Evolutionary conservation across 2,113 vertebrate genomes (phyloP), one percentile per base, ranked within the genome.

Genomic region (Oreamnos americanus): DNA sequence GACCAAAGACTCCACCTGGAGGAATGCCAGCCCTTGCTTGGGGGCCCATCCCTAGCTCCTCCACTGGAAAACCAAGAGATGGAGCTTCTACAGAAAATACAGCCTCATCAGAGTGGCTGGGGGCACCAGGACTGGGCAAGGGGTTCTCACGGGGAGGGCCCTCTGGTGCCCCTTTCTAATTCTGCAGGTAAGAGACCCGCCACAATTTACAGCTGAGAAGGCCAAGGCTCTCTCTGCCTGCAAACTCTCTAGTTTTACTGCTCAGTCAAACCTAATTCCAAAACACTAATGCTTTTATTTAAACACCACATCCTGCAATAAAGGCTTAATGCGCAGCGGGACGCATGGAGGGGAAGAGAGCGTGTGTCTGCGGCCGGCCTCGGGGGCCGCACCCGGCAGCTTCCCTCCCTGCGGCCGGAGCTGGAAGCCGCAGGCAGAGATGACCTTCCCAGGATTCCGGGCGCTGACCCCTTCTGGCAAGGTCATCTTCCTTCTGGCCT

Each of bases 251-350:
- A 9, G 17, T 91, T 95, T 95, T 91, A 90, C 97, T 71, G 86
- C 76, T 96, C 0, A 0, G 85, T n/a, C 97, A 98, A 95, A 97
- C 86, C 90, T 85, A 5, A 0, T 86, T 96, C 96, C 96, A 93
- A 96, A 96, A 79, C 94, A 87, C 47, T 87, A 57, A 55, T 95
- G 97, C 85, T 79, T 62, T 30, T 60, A 89, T 57, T 95, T 90
- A 95, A 96, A 79, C 90, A 88, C 97, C 91, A 83, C 98, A 93
- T 96, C 97, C 97, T 97, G 95, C 94, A 76, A 90, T 95, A 83
- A 96, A 96, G 97, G 88, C 60, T 60, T 94, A 87, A 97, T 87
- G 95, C 25, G 71, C 33, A 92, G 51, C 0, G 17, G 43, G 88
- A 51, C 49, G 7, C 67, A 47, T 51, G 90, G 53, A 16, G 81